Percentiles rank a stretch among this genome's conserved stretches.
phyloP scores from a whole-genome alignment of 1,140 invertebrate genomes.

The Dryas iulia region DNA sequence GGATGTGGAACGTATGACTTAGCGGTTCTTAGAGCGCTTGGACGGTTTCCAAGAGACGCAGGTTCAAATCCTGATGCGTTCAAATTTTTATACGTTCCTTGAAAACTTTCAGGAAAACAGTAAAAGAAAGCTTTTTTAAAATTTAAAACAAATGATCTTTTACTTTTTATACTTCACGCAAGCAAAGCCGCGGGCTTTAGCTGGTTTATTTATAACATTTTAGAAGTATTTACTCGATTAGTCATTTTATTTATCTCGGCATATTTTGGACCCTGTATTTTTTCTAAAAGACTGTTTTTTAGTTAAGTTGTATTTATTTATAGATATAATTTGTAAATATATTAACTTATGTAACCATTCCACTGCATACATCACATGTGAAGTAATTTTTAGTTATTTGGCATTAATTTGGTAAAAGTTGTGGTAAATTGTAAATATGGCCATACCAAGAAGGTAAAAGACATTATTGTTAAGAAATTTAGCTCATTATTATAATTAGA shows the following conservation, averaged over 20 bases:
- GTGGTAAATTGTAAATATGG: no score
- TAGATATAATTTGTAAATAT: conserved; percentile 5
- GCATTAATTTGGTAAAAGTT: not conserved
- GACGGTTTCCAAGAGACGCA: no score
- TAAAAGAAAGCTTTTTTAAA: no score
- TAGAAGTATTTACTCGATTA: conserved; percentile 4
- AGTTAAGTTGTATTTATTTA: conserved; percentile 20
- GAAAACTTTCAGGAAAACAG: no score
- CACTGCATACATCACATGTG: conserved; percentile 23
- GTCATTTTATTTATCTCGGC: conserved; percentile 3
- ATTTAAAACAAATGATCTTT: no score
- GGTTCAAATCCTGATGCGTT: no score
- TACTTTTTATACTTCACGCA: no score
- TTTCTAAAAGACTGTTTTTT: conserved; percentile 36
- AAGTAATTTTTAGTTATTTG: not conserved
- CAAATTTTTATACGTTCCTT: no score
- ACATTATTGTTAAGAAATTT: not conserved
- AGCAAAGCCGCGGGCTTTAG: no score
- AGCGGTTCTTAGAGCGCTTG: no score
- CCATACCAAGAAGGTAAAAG: not conserved
- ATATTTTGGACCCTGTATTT: conserved; percentile 24
- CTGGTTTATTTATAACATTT: not conserved
- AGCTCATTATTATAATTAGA: no score
- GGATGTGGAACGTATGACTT: no score
- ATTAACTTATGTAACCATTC: not conserved